These are phyloP conservation scores for Blera fallax DNA, from an alignment of 2,888 invertebrate species.

Conservation along the genomic window DNA sequence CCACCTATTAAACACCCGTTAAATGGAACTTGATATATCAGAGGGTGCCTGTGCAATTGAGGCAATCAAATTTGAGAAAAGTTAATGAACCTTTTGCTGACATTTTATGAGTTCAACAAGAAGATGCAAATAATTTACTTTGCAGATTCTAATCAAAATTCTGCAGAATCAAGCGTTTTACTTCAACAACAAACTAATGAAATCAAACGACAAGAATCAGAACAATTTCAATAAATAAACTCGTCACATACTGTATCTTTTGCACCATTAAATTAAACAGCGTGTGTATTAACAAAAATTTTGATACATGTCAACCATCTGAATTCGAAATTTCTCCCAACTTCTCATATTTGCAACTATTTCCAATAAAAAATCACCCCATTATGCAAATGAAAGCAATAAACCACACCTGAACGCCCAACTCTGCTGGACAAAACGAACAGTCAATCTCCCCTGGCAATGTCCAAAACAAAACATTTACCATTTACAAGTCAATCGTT, in stretches of 20 bases:
- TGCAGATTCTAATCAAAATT: not conserved
- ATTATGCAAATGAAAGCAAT: constrained; percentile 53
- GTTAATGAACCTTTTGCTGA: not conserved
- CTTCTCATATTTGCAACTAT: constrained; percentile 31
- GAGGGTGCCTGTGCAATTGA: not conserved
- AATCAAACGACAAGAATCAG: not conserved
- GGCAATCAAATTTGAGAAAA: not conserved
- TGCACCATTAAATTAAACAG: not conserved
- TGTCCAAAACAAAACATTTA: constrained; percentile 14
- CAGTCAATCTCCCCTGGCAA: not conserved
- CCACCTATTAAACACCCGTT: too few relatives aligned
- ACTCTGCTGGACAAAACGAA: constrained; percentile 6
- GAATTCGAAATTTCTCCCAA: constrained; percentile 9
- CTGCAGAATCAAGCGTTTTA: not conserved
- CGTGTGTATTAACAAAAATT: not conserved
- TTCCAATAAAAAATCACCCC: constrained; percentile 42
- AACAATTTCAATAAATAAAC: constrained; percentile 27
- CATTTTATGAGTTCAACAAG: not conserved
- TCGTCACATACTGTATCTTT: constrained; percentile 19
- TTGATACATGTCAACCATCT: not conserved
- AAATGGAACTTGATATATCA: not conserved
- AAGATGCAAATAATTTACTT: not conserved
- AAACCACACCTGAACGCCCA: constrained; percentile 47
- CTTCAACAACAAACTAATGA: not conserved
- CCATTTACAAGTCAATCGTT: constrained; percentile 46